These are phyloP conservation scores for Chrysolina americana DNA, from an alignment of 2,888 invertebrate species.

Conservation along the genomic window DNA sequence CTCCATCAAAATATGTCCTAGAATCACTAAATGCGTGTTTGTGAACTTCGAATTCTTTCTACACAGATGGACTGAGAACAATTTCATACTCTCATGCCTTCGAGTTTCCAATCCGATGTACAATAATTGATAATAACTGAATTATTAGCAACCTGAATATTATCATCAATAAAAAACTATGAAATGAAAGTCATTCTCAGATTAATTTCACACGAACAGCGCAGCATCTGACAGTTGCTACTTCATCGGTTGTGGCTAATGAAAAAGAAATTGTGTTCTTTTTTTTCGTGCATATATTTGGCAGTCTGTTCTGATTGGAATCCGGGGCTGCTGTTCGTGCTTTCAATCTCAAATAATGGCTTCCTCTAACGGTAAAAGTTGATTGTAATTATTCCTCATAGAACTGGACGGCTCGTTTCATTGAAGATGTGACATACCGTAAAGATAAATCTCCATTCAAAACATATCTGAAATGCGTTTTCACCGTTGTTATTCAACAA, in stretches of 20 bases:
- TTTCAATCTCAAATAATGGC: background rate
- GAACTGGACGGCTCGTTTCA: background rate
- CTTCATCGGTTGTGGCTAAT: background rate
- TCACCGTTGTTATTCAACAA: too few relatives aligned
- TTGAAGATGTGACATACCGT: too few relatives aligned
- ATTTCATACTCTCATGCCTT: too few relatives aligned
- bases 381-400: background rate
- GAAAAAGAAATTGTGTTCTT: background rate
- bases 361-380: background rate
- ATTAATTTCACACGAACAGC: background rate
- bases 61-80: too few relatives aligned
- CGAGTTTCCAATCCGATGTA: too few relatives aligned
- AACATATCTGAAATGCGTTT: background rate
- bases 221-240: background rate
- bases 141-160: slow-evolving; percentile 2
- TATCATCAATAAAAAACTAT: background rate
- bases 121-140: too few relatives aligned
- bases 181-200: background rate
- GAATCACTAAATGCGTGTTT: too few relatives aligned
- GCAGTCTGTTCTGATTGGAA: slow-evolving; percentile 6
- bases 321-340: background rate
- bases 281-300: slow-evolving; percentile 5
- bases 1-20: too few relatives aligned
- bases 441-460: too few relatives aligned
- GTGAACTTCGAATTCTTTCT: too few relatives aligned